phyloP scores from a whole-genome alignment of 2,797 vertebrate genomes.

The Iguana delicatissima region DNA sequence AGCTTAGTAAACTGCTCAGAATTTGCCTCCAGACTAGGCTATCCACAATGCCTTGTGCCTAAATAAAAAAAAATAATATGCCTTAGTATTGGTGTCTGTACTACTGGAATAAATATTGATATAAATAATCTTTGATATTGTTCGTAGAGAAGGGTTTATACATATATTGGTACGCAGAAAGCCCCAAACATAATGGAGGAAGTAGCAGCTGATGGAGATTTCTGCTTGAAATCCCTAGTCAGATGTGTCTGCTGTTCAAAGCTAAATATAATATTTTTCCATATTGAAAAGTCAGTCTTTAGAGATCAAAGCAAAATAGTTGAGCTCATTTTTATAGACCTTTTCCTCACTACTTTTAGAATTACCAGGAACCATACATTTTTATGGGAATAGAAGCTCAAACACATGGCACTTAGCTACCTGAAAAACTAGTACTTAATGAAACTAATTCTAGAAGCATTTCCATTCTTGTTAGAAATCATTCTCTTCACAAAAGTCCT shows the following conservation, averaged over 20 bases:
- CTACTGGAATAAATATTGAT: background rate
- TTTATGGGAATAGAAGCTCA: background rate
- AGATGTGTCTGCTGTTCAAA: background rate
- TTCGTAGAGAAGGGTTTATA: background rate
- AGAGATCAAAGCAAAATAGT: background rate
- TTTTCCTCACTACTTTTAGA: background rate
- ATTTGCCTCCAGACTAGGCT: constrained; percentile 81
- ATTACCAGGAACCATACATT: background rate
- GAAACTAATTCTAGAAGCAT: background rate
- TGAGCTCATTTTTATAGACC: background rate
- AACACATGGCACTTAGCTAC: background rate
- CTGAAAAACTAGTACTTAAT: background rate
- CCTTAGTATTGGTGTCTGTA: constrained; percentile 74
- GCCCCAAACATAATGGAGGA: background rate
- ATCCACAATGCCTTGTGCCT: constrained; percentile 86
- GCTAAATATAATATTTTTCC: background rate
- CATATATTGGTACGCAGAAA: background rate
- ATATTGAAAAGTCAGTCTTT: background rate
- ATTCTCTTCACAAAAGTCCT: background rate
- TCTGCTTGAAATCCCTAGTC: background rate
- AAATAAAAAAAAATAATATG: constrained; percentile 86
- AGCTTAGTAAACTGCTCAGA: constrained; percentile 77
- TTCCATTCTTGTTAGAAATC: background rate
- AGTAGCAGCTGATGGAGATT: background rate
- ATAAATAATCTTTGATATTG: background rate